Conservation (phyloP, 2,797 vertebrate genomes). For the Microhierax caerulescens region DNA sequence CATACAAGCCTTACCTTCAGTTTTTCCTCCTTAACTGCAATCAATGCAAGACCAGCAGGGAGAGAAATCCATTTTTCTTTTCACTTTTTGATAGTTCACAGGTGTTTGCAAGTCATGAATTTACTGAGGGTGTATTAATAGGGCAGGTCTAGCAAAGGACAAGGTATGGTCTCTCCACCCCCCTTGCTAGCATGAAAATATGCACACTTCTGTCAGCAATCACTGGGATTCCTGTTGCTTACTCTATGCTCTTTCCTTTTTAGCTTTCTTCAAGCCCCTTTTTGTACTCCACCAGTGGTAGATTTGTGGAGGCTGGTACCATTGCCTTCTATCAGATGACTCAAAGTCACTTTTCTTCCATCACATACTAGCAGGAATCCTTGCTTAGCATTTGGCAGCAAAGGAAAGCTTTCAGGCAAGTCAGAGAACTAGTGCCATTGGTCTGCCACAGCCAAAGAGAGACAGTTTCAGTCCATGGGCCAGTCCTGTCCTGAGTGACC, state of each 20-base stretch:
- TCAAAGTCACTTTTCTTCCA: not conserved
- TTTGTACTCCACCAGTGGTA: not conserved
- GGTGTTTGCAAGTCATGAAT: not conserved
- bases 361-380: not conserved
- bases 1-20: not conserved
- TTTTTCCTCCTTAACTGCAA: constrained; percentile 16
- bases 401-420: not conserved
- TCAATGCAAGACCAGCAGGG: not conserved
- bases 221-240: not conserved
- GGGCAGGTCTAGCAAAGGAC: not conserved
- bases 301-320: not conserved
- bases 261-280: not conserved
- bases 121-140: not conserved
- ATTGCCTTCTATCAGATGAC: not conserved
- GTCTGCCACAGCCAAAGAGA: not conserved
- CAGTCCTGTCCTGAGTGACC: not conserved
- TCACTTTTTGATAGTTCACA: not conserved
- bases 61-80: constrained; percentile 8
- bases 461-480: not conserved
- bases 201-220: not conserved
- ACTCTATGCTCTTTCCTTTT: not conserved
- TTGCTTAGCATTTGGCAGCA: not conserved
- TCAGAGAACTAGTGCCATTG: not conserved
- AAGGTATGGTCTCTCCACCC: not conserved
- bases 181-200: not conserved